Evolutionary conservation across 37 sponge, comb jelly and placozoan species (phyloP), one percentile per base, ranked within the genome.

Genomic region (Axinella damicornis): DNA sequence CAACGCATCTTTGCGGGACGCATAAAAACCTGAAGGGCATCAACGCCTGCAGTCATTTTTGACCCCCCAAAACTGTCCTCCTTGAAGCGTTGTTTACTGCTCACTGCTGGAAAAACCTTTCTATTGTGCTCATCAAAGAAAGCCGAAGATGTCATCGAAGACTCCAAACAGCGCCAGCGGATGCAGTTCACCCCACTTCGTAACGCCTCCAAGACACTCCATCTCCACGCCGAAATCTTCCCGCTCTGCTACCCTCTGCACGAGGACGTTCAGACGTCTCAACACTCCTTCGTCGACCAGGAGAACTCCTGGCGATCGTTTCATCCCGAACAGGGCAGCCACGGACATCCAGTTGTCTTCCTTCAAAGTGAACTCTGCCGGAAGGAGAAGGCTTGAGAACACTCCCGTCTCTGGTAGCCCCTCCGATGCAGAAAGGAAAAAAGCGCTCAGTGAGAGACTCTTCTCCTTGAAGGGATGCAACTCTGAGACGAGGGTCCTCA

Each of bases 261-360:
- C 9, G 46, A 46, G 46, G 53, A n/a, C 60, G 33, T 35, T 37
- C 24, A 30, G 72, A 57, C 30, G 39, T n/a, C 54, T 67, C 30
- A 75, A 75, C 59, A 40, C 69, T 22, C 28, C 57, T 58, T 58
- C 27, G 53, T 39, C 71, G 57, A 57, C 25, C 16, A 22, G 71
- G 34, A 84, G 24, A 12, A 77, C 87, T 24, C 69, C 79, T 19
- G 81, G 72, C 9, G 83, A 89, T 81, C 75, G 94, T 20, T 93
- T 89, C 83, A 85, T 93, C 38, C 90, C 94, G 4, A 93, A 77
- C 77, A 67, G 94, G 71, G 59, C 79, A 6, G 72, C 63, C 30
- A 65, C 81, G 19, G 77, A 90, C 77, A 14, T 86, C 18, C 73
- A 81, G 1, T 90, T 77, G 34, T 67, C 91, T 27, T 64, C 77